Percentiles rank a stretch among this genome's conserved stretches.
These are phyloP conservation scores for Agrochola lychnidis DNA, from an alignment of 2,888 invertebrate species.

Conservation along the genomic window DNA sequence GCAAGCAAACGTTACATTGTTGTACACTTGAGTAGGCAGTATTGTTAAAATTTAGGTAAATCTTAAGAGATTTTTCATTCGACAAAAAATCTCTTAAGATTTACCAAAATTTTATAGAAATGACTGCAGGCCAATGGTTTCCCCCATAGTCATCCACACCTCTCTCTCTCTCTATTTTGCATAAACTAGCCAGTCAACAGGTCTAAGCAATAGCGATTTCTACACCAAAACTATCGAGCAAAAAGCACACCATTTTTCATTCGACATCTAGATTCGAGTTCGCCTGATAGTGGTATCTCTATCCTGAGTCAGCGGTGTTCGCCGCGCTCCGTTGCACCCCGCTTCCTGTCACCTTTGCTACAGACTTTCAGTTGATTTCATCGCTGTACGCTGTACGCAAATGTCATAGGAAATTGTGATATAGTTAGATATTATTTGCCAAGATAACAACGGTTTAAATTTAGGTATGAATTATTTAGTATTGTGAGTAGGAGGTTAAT, in stretches of 20 bases:
- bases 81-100: too few species aligned
- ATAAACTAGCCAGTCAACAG: background rate
- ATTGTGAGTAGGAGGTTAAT: too few species aligned
- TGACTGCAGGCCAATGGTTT: too few species aligned
- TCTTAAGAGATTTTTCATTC: too few species aligned
- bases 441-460: conserved; percentile 10
- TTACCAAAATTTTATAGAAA: too few species aligned
- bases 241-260: background rate
- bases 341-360: conserved; percentile 89
- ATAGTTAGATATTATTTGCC: conserved; percentile 53
- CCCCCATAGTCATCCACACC: too few species aligned
- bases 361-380: conserved; percentile 88
- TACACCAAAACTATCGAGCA: background rate
- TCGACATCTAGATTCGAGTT: conserved; percentile 69
- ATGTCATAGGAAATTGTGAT: conserved; percentile 76
- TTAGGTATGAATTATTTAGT: background rate
- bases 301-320: conserved; percentile 85
- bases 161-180: background rate
- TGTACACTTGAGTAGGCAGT: too few species aligned
- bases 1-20: background rate
- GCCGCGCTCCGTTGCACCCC: conserved; percentile 85
- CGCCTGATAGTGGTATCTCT: conserved; percentile 70
- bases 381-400: conserved; percentile 84
- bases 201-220: background rate
- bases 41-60: background rate